phyloP scores from a whole-genome alignment of 2,797 vertebrate species.

The Huso huso region DNA sequence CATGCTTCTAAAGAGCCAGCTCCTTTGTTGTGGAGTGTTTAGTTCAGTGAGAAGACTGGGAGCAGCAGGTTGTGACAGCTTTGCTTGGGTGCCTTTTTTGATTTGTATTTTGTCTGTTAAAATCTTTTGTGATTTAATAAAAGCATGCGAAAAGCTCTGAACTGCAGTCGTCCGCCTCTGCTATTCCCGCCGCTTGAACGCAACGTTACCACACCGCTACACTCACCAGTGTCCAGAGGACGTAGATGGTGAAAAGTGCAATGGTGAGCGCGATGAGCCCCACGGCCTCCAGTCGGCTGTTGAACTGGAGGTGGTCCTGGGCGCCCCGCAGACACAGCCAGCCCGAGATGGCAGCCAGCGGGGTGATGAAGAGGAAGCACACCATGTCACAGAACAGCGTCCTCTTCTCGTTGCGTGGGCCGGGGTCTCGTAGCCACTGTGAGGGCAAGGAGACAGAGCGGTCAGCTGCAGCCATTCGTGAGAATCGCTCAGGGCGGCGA shows the following conservation, averaged over 20 bases:
- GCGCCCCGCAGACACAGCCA: conserved; percentile 90
- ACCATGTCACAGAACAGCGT: conserved; percentile 93
- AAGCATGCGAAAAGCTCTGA: no score
- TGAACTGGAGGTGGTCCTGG: conserved; percentile 86
- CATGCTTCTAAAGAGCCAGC: no score
- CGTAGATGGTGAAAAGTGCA: conserved; percentile 92
- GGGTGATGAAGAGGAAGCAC: conserved; percentile 92
- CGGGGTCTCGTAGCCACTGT: conserved; percentile 87
- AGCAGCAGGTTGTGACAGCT: not conserved
- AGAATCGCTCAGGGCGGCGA: no score
- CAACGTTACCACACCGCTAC: not conserved
- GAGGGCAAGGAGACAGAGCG: not conserved
- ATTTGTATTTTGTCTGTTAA: not conserved
- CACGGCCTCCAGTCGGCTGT: conserved; percentile 82
- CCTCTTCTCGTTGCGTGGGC: conserved; percentile 87
- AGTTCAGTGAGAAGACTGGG: not conserved
- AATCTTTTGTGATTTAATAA: not conserved
- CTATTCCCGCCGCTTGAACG: no score
- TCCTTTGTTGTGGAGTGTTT: not conserved
- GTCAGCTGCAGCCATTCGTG: no score
- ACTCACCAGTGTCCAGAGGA: conserved; percentile 93
- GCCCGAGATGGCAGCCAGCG: conserved; percentile 83
- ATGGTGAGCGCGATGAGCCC: conserved; percentile 92
- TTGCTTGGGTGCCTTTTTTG: not conserved
- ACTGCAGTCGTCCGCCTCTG: no score